These are phyloP conservation scores for Leptodactylus fallax DNA, from an alignment of 2,797 vertebrate species.

Conservation along the genomic window DNA sequence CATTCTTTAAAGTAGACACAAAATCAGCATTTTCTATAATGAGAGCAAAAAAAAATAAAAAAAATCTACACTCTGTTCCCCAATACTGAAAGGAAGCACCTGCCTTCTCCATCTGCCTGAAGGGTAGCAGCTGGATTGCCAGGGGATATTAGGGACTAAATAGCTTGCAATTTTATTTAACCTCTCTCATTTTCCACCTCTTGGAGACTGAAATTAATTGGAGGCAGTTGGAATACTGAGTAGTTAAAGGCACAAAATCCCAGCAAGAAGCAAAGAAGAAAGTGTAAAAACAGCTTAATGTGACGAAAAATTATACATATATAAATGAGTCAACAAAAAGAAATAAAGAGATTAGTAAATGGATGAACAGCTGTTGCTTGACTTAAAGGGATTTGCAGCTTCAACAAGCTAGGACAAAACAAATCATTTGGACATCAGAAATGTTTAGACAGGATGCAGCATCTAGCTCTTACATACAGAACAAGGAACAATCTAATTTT, in stretches of 20 bases:
- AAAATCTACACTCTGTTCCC: neutral
- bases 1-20: constrained; percentile 8
- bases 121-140: constrained; percentile 54
- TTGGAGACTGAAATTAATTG: constrained; percentile 27
- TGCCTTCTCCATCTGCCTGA: constrained; percentile 50
- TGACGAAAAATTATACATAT: neutral
- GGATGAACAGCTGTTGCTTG: constrained; percentile 36
- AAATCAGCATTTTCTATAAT: constrained; percentile 39
- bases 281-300: neutral
- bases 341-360: constrained; percentile 47
- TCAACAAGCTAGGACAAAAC: constrained; percentile 32
- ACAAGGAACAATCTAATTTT: constrained; percentile 31
- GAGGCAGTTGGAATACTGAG: neutral
- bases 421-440: constrained; percentile 42
- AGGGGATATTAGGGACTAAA: constrained; percentile 40
- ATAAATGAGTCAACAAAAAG: neutral
- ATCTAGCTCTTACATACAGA: constrained; percentile 17
- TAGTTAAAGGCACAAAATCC: neutral
- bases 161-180: constrained; percentile 47
- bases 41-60: constrained; percentile 25
- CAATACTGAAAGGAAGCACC: constrained; percentile 50
- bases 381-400: constrained; percentile 53
- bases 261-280: neutral
- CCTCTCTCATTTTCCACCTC: constrained; percentile 25
- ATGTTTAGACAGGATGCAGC: constrained; percentile 49